phyloP scores from a whole-genome alignment of 2,888 invertebrate genomes.

The Synergus laeviventris region DNA sequence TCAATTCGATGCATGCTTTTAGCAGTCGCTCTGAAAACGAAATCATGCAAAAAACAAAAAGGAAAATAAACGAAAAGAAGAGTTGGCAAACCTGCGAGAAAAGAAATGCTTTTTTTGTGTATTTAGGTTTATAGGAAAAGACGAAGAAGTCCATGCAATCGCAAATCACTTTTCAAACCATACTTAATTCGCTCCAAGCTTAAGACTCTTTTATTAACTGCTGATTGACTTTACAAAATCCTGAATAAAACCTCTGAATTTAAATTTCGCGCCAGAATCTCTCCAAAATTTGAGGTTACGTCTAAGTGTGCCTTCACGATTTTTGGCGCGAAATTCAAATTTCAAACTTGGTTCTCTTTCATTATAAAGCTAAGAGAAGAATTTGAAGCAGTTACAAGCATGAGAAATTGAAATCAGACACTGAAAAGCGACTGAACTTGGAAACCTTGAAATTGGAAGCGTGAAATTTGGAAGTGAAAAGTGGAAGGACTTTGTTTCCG shows the following conservation, averaged over 20 bases:
- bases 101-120: neutral
- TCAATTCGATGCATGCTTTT: constrained; percentile 44
- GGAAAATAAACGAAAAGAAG: constrained; percentile 28
- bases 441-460: neutral
- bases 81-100: neutral
- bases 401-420: neutral
- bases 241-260: neutral
- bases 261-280: neutral
- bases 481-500: neutral
- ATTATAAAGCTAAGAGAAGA: neutral
- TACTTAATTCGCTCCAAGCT: neutral
- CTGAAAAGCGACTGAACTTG: neutral
- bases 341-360: neutral
- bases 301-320: neutral
- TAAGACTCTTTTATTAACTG: neutral
- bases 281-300: neutral
- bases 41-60: constrained; percentile 59
- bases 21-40: constrained; percentile 36
- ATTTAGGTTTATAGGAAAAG: neutral
- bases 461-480: neutral
- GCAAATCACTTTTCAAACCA: neutral
- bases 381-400: neutral
- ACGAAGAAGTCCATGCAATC: neutral
- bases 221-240: neutral
- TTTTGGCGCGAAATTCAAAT: neutral